A percentile compares a stretch with the other conserved stretches of the same genome.
Evolutionary conservation across 2,888 invertebrate species (phyloP).

Genomic region (Limnephilus auricula): DNA sequence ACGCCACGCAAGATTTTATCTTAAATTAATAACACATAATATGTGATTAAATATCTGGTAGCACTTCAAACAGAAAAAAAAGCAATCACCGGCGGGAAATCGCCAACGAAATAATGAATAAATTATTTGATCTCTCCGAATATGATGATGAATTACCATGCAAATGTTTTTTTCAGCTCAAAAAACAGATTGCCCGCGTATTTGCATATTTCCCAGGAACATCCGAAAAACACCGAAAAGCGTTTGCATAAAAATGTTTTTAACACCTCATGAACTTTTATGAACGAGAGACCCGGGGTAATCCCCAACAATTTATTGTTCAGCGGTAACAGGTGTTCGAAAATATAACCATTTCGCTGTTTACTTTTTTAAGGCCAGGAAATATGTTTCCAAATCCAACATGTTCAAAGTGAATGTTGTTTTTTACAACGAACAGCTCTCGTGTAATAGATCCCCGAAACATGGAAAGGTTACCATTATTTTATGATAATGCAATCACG

Average conservation of each 20-base stretch:
- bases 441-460: background rate
- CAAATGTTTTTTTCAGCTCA: constrained; percentile 18
- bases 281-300: constrained; percentile 27
- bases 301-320: constrained; percentile 45
- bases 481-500: constrained; percentile 15
- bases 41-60: background rate
- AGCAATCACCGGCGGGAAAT: background rate
- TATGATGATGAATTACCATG: constrained; percentile 27
- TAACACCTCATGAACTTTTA: constrained; percentile 54
- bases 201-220: constrained; percentile 38
- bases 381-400: constrained; percentile 17
- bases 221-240: constrained; percentile 7
- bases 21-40: background rate
- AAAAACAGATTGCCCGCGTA: constrained; percentile 30
- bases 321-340: constrained; percentile 45
- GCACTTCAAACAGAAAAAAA: background rate
- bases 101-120: background rate
- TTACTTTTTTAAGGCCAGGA: constrained; percentile 18
- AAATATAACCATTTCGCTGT: constrained; percentile 36
- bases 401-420: constrained; percentile 7
- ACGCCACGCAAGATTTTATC: background rate
- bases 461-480: background rate
- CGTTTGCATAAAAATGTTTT: constrained; percentile 53
- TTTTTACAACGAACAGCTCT: background rate
- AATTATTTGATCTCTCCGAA: background rate